Conservation (phyloP, 2,888 invertebrate species). For the Euspilapteryx auroguttella region DNA sequence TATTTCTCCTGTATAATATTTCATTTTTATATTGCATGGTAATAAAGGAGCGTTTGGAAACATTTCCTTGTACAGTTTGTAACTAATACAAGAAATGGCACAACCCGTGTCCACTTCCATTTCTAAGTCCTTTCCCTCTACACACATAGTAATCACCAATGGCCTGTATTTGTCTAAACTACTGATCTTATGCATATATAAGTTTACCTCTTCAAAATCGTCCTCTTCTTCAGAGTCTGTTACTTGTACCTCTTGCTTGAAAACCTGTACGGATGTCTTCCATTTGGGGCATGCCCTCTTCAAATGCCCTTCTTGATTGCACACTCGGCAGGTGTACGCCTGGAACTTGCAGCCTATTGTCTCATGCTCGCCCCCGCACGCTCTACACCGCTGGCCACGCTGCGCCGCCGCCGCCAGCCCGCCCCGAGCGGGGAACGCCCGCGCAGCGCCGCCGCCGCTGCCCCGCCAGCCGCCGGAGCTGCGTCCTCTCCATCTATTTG, state of each 20-base stretch:
- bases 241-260: not conserved
- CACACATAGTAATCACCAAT: not conserved
- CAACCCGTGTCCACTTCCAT: conserved; percentile 10
- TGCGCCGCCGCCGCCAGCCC: not conserved
- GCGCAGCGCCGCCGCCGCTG: no score
- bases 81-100: conserved; percentile 9
- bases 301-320: conserved; percentile 3
- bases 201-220: not conserved
- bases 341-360: conserved; percentile 2
- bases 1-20: conserved; percentile 8
- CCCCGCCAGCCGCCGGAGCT: not conserved
- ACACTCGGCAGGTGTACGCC: conserved; percentile 7
- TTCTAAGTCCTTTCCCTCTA: not conserved
- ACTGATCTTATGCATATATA: conserved; percentile 1
- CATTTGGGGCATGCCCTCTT: conserved; percentile 4
- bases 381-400: not conserved
- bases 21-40: conserved; percentile 3
- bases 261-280: not conserved
- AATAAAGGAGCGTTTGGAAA: not conserved
- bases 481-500: no score
- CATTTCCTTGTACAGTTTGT: conserved; percentile 4
- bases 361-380: conserved; percentile 6
- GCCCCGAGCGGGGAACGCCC: not conserved
- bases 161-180: not conserved
- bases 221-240: conserved; percentile 1